Conservation (phyloP, 2,888 invertebrate species). For the Erebia palarica region DNA sequence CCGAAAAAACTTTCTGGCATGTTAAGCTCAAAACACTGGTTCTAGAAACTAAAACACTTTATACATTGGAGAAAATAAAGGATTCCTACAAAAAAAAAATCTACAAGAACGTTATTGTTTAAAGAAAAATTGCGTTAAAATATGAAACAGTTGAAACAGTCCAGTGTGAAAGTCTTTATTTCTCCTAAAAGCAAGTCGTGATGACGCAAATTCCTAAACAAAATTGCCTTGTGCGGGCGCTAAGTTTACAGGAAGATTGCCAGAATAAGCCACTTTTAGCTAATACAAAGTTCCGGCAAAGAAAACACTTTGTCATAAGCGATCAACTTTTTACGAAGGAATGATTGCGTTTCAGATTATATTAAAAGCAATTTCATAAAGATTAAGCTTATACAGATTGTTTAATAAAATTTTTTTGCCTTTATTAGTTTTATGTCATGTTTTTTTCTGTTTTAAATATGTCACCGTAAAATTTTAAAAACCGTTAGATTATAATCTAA, state of each 20-base stretch:
- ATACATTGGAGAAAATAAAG: too few species aligned
- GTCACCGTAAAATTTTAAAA: too few species aligned
- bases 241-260: slow-evolving; percentile 52
- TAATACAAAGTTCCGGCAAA: slow-evolving; percentile 24
- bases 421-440: not conserved
- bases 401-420: not conserved
- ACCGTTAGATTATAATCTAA: too few species aligned
- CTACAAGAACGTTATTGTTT: too few species aligned
- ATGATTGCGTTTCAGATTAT: slow-evolving; percentile 12
- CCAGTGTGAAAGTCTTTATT: slow-evolving; percentile 29
- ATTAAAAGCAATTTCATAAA: not conserved
- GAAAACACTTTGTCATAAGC: slow-evolving; percentile 36
- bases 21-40: too few species aligned
- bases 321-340: slow-evolving; percentile 16
- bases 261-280: slow-evolving; percentile 32
- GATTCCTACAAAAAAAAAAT: too few species aligned
- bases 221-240: slow-evolving; percentile 50
- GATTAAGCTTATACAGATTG: not conserved
- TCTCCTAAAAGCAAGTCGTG: slow-evolving; percentile 35
- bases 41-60: too few species aligned
- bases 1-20: too few species aligned
- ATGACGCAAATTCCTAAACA: slow-evolving; percentile 53
- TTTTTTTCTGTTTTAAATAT: too few species aligned
- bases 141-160: too few species aligned
- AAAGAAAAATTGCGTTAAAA: too few species aligned